Evolutionary conservation across 2,888 invertebrate species (phyloP), one percentile per base, ranked within the genome.

Genomic region (Chloromyia formosa): DNA sequence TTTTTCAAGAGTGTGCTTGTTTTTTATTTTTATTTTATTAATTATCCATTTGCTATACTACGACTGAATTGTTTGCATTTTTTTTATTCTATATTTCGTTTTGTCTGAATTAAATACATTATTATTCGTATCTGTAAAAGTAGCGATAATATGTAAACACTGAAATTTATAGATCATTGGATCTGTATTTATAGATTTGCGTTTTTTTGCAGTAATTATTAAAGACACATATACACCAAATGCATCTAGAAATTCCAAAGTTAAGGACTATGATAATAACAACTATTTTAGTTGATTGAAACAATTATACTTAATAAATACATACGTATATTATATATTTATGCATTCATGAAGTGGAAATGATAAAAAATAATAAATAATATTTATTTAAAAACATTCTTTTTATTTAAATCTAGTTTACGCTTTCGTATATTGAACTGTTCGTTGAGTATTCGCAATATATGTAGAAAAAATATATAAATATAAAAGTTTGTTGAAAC

Each of bases 201-300:
- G 49, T 10, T 49, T 35, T 49, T 12, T 49, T n/a, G 49, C 49
- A 58, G 20, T 58, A 58, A 58, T 18, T 22, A 58, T 58, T 58
- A 58, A 60, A 60, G 27, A 23, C 22, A 49, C 16, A n/a, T 49
- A 49, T n/a, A 35, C 2, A 35, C 27, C 27, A 35, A 35, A 49
- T 49, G 10, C 14, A 49, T 49, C 58, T 73, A 40, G 73, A 61
- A 58, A 73, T 73, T 73, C 73, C 73, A 73, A 61, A 53, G 10
- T n/a, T 14, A 54, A 54, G 10, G 9, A 49, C 49, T n/a, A 66
- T 49, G 14, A 18, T 16, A 56, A 58, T 22, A 54, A 71, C 12
- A 56, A 53, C 53, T 60, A 64, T n/a, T n/a, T n/a, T 53, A 74
- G 49, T 74, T 74, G 54, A 74, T 74, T 74, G 40, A 62, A 62